Conservation (phyloP, 2,888 invertebrate species). For the Amphipyra tragopoginis region DNA sequence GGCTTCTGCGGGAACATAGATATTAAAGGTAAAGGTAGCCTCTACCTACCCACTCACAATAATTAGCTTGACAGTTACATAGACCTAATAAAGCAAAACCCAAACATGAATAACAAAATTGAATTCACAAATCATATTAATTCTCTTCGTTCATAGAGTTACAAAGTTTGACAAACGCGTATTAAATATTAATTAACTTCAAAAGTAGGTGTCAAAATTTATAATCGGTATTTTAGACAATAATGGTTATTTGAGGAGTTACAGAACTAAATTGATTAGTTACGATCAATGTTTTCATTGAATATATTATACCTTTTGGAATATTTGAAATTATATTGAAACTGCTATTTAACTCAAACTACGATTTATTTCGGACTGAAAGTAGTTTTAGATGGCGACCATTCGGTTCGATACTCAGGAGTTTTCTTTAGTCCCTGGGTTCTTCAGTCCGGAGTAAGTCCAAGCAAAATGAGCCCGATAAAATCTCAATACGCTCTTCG, state of each 20-base stretch:
- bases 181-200: constrained; percentile 37
- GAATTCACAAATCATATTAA: constrained; percentile 27
- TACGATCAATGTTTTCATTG: not conserved
- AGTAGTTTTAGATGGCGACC: too few species aligned
- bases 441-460: too few species aligned
- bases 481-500: too few species aligned
- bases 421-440: too few species aligned
- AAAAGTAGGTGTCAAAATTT: constrained; percentile 34
- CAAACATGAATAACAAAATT: constrained; percentile 20
- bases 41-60: not conserved
- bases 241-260: constrained; percentile 5
- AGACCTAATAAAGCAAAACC: constrained; percentile 1
- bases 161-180: constrained; percentile 36
- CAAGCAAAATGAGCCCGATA: too few species aligned
- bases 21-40: too few species aligned
- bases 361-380: too few species aligned
- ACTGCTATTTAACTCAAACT: not conserved
- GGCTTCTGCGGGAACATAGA: too few species aligned
- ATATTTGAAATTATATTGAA: not conserved
- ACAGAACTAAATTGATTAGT: constrained; percentile 12
- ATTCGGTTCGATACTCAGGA: too few species aligned
- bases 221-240: constrained; percentile 13
- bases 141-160: constrained; percentile 25
- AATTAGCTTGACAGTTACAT: constrained; percentile 1
- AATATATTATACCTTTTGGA: not conserved